These are phyloP conservation scores for Microcaecilia unicolor DNA, from an alignment of 2,797 vertebrate genomes.

Conservation along the genomic window DNA sequence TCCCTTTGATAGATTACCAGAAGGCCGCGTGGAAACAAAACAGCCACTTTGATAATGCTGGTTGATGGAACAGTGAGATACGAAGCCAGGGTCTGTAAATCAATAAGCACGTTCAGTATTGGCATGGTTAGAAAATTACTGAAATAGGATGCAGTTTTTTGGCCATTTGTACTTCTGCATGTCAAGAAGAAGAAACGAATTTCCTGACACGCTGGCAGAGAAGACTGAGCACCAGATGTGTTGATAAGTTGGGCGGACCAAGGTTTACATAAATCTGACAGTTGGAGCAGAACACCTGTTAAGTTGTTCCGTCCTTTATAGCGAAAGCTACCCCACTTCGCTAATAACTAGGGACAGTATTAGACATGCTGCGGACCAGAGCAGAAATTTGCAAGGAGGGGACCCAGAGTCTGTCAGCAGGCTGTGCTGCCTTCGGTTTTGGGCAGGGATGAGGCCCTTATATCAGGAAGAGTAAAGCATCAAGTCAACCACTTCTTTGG, in stretches of 20 bases:
- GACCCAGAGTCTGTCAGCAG: too few species aligned
- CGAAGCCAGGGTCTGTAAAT: constrained; percentile 18
- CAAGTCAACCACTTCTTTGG: too few species aligned
- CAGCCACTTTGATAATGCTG: background rate
- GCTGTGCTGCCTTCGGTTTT: too few species aligned
- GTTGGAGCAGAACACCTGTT: constrained; percentile 2
- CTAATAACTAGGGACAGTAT: too few species aligned
- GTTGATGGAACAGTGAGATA: constrained; percentile 4
- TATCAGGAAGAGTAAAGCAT: too few species aligned
- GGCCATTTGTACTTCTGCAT: constrained; percentile 32
- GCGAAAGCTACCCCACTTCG: too few species aligned
- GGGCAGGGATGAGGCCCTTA: too few species aligned
- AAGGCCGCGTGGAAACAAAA: constrained; percentile 7
- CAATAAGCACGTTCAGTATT: constrained; percentile 13
- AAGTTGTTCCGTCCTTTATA: constrained; percentile 27
- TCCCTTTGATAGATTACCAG: background rate
- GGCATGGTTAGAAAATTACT: constrained; percentile 27
- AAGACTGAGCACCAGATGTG: constrained; percentile 20
- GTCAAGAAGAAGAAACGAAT: constrained; percentile 42
- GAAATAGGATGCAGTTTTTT: constrained; percentile 41
- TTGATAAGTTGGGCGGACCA: constrained; percentile 7
- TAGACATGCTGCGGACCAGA: too few species aligned
- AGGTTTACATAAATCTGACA: constrained; percentile 25
- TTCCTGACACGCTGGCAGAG: constrained; percentile 30
- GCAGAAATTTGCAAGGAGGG: too few species aligned